phyloP scores from a whole-genome alignment of 2,113 vertebrate species.

The Periophthalmodon schlosseri region DNA sequence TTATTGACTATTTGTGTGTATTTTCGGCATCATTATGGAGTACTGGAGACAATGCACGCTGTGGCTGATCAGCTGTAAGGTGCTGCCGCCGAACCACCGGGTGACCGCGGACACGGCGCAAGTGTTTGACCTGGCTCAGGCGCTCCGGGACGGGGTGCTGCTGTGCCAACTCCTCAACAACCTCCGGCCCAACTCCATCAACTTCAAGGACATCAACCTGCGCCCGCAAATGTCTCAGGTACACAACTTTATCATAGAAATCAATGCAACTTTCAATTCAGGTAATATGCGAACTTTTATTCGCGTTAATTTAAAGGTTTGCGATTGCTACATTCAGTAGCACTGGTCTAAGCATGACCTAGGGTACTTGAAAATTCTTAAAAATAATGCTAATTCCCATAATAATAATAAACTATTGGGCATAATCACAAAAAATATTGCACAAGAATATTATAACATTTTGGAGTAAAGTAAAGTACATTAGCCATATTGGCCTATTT shows the following conservation, averaged over 20 bases:
- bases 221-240: constrained; percentile 96
- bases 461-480: too few species aligned
- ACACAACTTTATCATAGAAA: background rate
- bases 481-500: too few species aligned
- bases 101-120: constrained; percentile 88
- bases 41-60: constrained; percentile 89
- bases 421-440: background rate
- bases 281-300: background rate
- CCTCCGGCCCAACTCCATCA: constrained; percentile 82
- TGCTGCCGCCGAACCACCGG: constrained; percentile 87
- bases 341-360: too few species aligned
- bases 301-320: background rate
- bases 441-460: background rate
- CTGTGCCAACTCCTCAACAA: constrained; percentile 93
- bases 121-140: constrained; percentile 92
- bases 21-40: constrained; percentile 75
- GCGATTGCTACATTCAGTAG: too few species aligned
- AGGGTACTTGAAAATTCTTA: too few species aligned
- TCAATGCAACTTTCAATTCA: background rate
- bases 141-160: constrained; percentile 89
- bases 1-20: background rate
- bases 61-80: constrained; percentile 91
- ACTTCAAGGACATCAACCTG: constrained; percentile 91
- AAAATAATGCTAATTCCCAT: too few species aligned
- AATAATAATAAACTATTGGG: background rate